These are phyloP conservation scores for Rissa tridactyla DNA, from an alignment of 2,113 vertebrate species.

Conservation along the genomic window DNA sequence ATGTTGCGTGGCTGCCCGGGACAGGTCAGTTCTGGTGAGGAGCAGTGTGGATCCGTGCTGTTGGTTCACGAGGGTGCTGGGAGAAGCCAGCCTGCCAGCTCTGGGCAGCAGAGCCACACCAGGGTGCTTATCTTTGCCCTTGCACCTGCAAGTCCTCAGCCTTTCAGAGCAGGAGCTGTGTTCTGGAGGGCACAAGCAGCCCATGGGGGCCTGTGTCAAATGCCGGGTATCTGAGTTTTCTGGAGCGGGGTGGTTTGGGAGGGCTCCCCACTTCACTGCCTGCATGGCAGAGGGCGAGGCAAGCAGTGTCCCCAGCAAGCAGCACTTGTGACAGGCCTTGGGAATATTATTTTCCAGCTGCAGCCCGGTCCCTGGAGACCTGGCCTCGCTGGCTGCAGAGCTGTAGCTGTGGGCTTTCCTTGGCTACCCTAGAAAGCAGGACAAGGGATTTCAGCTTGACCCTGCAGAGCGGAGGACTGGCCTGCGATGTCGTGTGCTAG, in stretches of 20 bases:
- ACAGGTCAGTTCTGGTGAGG: background rate
- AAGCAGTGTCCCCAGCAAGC: background rate
- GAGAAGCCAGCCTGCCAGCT: background rate
- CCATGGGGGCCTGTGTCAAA: too few relatives aligned
- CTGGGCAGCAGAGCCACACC: background rate
- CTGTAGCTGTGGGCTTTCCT: background rate
- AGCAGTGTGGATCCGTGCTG: background rate
- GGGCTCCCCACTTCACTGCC: fast-evolving
- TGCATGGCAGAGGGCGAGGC: background rate
- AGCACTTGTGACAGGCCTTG: fast-evolving
- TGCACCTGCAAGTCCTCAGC: background rate
- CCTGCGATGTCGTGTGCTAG: background rate
- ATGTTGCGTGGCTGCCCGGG: background rate
- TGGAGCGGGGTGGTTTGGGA: background rate
- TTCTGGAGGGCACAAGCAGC: background rate
- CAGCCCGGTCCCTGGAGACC: background rate
- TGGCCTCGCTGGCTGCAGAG: background rate
- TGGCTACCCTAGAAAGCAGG: background rate
- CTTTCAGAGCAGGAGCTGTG: background rate
- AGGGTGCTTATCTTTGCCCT: background rate
- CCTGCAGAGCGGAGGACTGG: background rate
- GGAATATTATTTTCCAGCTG: slow-evolving; percentile 6
- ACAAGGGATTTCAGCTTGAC: background rate
- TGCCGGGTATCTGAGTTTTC: background rate
- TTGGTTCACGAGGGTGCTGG: background rate